Evolutionary conservation across 2,797 vertebrate genomes (phyloP).

Genomic region (Coreius guichenoti): DNA sequence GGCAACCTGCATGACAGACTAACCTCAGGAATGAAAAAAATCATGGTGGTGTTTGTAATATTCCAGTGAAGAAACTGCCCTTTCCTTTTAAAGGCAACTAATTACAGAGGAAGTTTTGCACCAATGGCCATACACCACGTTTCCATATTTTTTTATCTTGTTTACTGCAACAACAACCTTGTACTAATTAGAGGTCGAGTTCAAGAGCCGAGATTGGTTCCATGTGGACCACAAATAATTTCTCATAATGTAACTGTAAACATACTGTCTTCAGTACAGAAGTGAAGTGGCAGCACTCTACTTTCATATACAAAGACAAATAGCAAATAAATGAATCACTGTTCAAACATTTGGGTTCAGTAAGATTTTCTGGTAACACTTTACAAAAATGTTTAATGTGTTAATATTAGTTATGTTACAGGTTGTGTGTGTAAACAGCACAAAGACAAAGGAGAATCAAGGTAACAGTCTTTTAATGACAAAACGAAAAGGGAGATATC

Average conservation of each 20-base stretch:
- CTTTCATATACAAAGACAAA: not conserved
- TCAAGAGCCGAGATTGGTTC: not conserved
- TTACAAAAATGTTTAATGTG: not conserved
- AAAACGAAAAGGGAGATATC: too few relatives aligned
- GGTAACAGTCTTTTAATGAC: too few relatives aligned
- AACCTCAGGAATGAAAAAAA: conserved; percentile 64
- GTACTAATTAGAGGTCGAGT: not conserved
- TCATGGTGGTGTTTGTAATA: conserved; percentile 50
- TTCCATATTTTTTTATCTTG: not conserved
- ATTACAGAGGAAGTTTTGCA: conserved; percentile 53
- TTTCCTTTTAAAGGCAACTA: conserved; percentile 47
- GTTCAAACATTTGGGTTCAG: not conserved
- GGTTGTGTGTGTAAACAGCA: too few relatives aligned
- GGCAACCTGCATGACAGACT: conserved; percentile 52
- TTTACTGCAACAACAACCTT: not conserved
- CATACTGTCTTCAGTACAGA: not conserved
- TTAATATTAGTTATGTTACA: too few relatives aligned
- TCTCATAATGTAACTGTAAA: not conserved
- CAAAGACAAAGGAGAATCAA: too few relatives aligned
- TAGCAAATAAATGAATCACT: not conserved
- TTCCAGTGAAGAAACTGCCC: conserved; percentile 34
- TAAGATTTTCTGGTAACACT: not conserved
- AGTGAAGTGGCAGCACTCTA: not conserved
- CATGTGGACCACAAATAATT: not conserved
- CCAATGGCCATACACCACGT: not conserved